Evolutionary conservation across 1,140 invertebrate genomes (phyloP).

Genomic region (Stegodyphus mimosarum): DNA sequence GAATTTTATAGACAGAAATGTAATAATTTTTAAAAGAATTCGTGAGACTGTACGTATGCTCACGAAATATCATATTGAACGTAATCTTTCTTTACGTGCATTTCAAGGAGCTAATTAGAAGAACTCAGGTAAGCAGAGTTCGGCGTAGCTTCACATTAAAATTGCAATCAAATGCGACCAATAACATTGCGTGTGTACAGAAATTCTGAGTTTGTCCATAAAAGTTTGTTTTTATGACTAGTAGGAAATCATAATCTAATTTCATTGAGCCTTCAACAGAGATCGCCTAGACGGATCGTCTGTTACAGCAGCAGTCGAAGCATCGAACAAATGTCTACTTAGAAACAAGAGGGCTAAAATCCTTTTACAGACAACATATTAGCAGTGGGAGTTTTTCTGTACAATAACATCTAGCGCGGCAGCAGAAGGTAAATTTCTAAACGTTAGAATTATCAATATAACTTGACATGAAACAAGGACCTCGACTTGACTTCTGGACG

Average conservation of each 20-base stretch:
- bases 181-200: too few relatives aligned
- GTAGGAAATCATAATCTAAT: not conserved
- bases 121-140: too few relatives aligned
- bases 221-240: not conserved
- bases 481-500: conserved; percentile 11
- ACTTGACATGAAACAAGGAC: conserved; percentile 9
- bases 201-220: too few relatives aligned
- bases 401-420: conserved; percentile 27
- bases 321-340: conserved; percentile 27
- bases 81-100: too few relatives aligned
- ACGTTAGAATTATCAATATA: conserved; percentile 54
- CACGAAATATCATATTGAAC: too few relatives aligned
- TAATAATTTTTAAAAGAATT: too few relatives aligned
- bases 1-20: too few relatives aligned
- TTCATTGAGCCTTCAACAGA: not conserved
- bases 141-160: too few relatives aligned
- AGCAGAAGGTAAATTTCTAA: conserved; percentile 35
- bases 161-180: too few relatives aligned
- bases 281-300: conserved; percentile 1
- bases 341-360: conserved; percentile 38
- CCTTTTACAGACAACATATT: conserved; percentile 42
- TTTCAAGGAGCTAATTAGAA: too few relatives aligned
- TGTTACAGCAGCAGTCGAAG: conserved; percentile 41
- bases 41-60: too few relatives aligned
- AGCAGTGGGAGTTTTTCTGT: conserved; percentile 25